phyloP scores from a whole-genome alignment of 2,888 invertebrate species.

The Chymomyza fuscimana region DNA sequence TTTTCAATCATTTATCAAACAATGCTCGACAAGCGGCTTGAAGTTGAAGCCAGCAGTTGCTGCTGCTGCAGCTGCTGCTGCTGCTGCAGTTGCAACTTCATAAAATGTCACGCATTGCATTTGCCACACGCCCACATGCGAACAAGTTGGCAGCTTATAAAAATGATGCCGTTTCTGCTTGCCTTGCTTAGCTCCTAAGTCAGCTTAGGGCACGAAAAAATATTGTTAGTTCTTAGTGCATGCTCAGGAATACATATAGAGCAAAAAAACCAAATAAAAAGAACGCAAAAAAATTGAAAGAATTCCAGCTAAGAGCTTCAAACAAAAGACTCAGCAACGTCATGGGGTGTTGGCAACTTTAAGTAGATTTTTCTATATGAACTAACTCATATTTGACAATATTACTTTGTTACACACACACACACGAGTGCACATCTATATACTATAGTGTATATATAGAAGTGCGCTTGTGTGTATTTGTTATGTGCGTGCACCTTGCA shows the following conservation, averaged over 20 bases:
- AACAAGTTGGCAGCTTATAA: constrained; percentile 56
- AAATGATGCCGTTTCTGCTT: constrained; percentile 42
- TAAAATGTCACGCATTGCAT: constrained; percentile 66
- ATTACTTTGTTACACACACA: constrained; percentile 61
- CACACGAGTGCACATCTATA: constrained; percentile 1
- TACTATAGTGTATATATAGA: neutral
- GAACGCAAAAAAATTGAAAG: too few relatives aligned
- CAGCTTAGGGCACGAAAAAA: constrained; percentile 40
- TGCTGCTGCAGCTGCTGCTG: neutral
- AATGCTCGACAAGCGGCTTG: constrained; percentile 45
- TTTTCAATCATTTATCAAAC: constrained; percentile 66
- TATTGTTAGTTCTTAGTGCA: constrained; percentile 39
- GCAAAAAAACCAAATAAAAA: too few relatives aligned
- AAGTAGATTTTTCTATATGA: constrained; percentile 52
- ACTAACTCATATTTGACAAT: constrained; percentile 64
- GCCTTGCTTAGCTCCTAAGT: constrained; percentile 39
- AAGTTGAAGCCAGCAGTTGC: neutral
- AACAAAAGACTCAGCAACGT: constrained; percentile 50
- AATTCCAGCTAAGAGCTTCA: constrained; percentile 54
- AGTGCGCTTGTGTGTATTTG: constrained; percentile 1
- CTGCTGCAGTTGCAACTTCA: constrained; percentile 38
- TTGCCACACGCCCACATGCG: constrained; percentile 10
- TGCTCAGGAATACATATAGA: neutral
- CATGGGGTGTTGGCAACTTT: constrained; percentile 49
- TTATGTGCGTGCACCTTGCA: constrained; percentile 19